Evolutionary conservation across 2,888 invertebrate species (phyloP), one percentile per base, ranked within the genome.

Genomic region (Torymus texanus): DNA sequence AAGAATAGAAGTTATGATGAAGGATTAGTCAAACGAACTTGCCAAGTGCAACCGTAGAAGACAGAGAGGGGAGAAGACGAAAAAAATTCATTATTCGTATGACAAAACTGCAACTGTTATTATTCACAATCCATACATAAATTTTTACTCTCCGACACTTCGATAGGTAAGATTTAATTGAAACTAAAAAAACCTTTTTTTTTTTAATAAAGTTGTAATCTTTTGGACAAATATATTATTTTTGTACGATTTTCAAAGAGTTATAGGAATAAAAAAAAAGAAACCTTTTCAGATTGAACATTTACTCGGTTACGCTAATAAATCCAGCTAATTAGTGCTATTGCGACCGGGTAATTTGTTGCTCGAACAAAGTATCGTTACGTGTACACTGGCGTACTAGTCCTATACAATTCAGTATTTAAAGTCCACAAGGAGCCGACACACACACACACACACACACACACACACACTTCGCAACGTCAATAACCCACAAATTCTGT

Each of bases 1-100:
- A 78, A 66, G 55, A 58, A 78, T 65, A 66, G 41, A 78, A 78
- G 18, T 78, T 73, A 62, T 29, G 24, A 62, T 41, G 51, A 67
- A 61, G 12, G 50, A 71, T 71, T 66, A 58, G 62, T 56, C 53
- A 18, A 70, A n/a, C 18, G 18, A 61, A 62, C 3, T 76, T 76
- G n/a, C 21, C 5, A 5, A 41, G 12, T 73, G 10, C 74, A 51
- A 61, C 56, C 41, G 41, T 8, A 8, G 41, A 21, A 21, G 21
- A 2, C 21, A 21, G 41, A 41, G 41, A 8, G 41, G 41, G 5
- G 41, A 41, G 41, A 41, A 4, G 41, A 8, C 41, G 10, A 41
- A 41, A 41, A 8, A 8, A 8, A 41, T 21, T 21, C 21, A 61
- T 61, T 29, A 29, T 24, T 61, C 61, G 61, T 24, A 18, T 24